Percentiles rank a stretch among this genome's conserved stretches.
Conservation (phyloP, 2,797 vertebrate genomes). For the Ctenosaura bakeri region DNA sequence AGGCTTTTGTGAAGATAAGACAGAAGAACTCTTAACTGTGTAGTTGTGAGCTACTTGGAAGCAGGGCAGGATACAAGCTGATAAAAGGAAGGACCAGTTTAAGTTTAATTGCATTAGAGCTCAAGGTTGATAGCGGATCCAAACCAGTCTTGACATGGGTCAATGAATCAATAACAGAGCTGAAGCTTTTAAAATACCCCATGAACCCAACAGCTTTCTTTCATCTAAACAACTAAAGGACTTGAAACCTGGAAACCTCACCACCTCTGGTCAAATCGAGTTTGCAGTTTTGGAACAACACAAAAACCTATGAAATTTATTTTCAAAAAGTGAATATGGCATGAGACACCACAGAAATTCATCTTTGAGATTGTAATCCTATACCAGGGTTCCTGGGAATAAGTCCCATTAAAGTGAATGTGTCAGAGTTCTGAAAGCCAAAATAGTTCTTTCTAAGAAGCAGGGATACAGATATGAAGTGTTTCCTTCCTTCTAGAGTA, state of each 20-base stretch:
- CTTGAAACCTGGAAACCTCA: neutral
- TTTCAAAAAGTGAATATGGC: neutral
- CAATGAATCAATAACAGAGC: neutral
- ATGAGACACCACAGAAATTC: neutral
- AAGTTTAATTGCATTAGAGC: neutral
- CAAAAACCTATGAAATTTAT: neutral
- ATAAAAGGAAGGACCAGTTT: neutral
- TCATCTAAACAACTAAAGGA: neutral
- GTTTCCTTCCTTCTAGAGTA: neutral
- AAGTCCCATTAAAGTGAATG: neutral
- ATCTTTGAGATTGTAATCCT: neutral
- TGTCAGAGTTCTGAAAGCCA: neutral
- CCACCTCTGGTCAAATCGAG: neutral
- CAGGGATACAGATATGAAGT: rapidly evolving
- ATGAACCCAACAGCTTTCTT: neutral
- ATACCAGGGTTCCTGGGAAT: no score
- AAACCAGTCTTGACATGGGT: neutral
- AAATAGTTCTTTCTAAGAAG: neutral
- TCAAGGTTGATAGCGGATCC: neutral
- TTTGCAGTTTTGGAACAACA: neutral
- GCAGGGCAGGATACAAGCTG: neutral
- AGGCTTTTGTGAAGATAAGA: neutral
- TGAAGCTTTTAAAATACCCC: neutral
- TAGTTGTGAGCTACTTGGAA: neutral
- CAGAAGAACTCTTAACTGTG: neutral